Evolutionary conservation across 92 coral and sea anemone genomes (phyloP), one percentile per base, ranked within the genome.

Genomic region (Porites lobata): DNA sequence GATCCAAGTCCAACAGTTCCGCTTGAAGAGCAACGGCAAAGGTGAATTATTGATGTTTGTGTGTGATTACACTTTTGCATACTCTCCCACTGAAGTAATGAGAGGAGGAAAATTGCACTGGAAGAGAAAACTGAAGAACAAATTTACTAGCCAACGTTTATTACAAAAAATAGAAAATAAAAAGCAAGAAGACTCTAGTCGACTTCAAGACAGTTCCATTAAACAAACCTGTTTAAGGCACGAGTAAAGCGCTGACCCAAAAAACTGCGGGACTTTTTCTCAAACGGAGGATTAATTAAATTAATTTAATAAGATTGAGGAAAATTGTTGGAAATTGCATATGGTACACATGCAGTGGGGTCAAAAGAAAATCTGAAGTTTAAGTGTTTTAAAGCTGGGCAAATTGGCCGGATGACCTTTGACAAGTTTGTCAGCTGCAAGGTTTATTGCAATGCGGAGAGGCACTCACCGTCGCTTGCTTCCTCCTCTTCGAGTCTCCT

Each of bases 401-500:
- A 19, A 47, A 17, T 57, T 20, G 20, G 74, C 24, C 1, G 32
- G 47, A 18, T 84, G 87, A 84, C 81, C 87, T 84, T 84, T 84
- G 72, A 74, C 50, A 84, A 51, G 76, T 29, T 29, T 21, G 2
- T 43, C 24, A 38, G 71, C 13, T 13, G 10, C 19, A 52, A 14
- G 47, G 62, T 57, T 22, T 24, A 26, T 26, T 26, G 47, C 69
- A 56, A 10, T 50, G 69, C 43, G 7, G 14, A 24, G 56, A 63
- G 50, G 54, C 3, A 51, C 96, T 66, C 77, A 95, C 98, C 90
- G 47, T 91, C 93, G 32, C 81, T 68, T 77, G 29, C 57, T 12
- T 95, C 96, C 76, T 94, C 92, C 76, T 94, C 92, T 74, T 92
- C 88, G 76, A 88, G 78, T 57, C 72, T 72, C 82, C 95, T 88